phyloP scores from a whole-genome alignment of 2,797 vertebrate genomes.

The Lacerta agilis region DNA sequence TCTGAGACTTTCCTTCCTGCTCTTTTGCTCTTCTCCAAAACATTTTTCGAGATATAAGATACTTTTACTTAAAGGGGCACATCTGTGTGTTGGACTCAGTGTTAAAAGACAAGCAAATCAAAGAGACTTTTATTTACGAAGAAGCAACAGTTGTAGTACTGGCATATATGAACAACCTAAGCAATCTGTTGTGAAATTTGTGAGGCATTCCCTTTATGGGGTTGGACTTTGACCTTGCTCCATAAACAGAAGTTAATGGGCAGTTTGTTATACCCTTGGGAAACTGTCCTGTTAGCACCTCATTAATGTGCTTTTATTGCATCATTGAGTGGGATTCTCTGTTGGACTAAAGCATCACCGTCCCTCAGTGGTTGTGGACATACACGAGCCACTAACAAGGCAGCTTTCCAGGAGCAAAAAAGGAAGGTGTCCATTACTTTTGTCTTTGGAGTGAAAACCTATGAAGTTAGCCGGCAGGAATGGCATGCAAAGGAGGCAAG shows the following conservation, averaged over 20 bases:
- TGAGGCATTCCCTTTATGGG: slow-evolving; percentile 3
- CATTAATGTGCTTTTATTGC: slow-evolving; percentile 19
- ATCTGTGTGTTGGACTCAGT: neutral
- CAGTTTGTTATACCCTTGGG: slow-evolving; percentile 3
- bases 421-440: neutral
- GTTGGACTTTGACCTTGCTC: slow-evolving; percentile 4
- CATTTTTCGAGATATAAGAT: neutral
- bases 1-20: neutral
- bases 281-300: slow-evolving; percentile 26
- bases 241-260: slow-evolving; percentile 14
- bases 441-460: neutral
- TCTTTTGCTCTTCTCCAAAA: neutral
- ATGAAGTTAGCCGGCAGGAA: neutral
- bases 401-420: neutral
- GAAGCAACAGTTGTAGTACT: neutral
- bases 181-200: slow-evolving; percentile 1
- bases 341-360: neutral
- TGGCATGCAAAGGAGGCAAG: neutral
- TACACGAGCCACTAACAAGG: neutral
- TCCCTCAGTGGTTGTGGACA: neutral
- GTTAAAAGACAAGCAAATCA: neutral
- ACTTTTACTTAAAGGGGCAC: neutral
- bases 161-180: neutral
- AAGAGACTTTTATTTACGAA: neutral
- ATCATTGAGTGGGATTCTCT: slow-evolving; percentile 9